Conservation (phyloP, 2,113 vertebrate species). For the Rafetus swinhoei region DNA sequence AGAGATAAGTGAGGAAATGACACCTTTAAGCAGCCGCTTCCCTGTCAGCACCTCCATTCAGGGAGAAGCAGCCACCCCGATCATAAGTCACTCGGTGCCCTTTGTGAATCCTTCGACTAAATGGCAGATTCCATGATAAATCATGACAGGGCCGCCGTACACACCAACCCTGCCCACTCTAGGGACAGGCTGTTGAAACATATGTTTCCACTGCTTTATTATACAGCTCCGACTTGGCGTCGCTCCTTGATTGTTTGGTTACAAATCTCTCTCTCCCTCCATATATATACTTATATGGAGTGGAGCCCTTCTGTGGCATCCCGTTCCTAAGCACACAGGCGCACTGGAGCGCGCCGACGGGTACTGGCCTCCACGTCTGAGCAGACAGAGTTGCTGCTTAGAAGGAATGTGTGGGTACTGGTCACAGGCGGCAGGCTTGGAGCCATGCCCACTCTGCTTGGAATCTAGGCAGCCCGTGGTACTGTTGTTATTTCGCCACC, state of each 20-base stretch:
- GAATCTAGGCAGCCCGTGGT: not conserved
- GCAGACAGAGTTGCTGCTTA: not conserved
- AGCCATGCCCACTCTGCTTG: not conserved
- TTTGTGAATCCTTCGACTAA: not conserved
- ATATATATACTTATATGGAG: not conserved
- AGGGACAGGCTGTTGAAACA: not conserved
- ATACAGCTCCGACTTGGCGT: accelerated
- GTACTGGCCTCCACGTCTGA: not conserved
- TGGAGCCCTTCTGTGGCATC: not conserved
- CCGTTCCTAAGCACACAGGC: not conserved
- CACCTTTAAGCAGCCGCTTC: accelerated
- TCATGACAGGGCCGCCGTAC: not conserved
- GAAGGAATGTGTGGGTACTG: not conserved
- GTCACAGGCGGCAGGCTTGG: not conserved
- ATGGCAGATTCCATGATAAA: not conserved
- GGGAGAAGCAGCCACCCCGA: accelerated
- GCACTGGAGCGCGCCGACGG: accelerated
- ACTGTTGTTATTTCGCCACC: not conserved
- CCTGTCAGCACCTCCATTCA: accelerated
- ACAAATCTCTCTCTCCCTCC: not conserved
- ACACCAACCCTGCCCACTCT: not conserved
- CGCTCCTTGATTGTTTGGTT: not conserved
- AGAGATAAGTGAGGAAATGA: not conserved
- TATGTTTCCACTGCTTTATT: not conserved
- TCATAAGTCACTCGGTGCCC: not conserved